Percentiles rank a stretch among this genome's conserved stretches.
Evolutionary conservation across 2,113 vertebrate genomes (phyloP).

Genomic region (Macquaria australasica): DNA sequence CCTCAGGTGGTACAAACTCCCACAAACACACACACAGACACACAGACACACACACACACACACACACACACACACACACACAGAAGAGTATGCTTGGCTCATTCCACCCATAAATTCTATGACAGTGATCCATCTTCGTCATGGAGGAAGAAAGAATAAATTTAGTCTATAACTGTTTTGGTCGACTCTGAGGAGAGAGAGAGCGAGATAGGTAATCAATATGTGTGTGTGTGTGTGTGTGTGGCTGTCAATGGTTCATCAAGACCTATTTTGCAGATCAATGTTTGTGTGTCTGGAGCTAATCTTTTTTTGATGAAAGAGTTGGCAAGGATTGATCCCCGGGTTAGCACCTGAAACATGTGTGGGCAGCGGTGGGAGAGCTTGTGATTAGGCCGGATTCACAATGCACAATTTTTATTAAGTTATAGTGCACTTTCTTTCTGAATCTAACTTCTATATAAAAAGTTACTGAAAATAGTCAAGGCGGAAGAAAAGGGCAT

Average conservation of each 20-base stretch:
- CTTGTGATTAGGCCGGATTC: neutral
- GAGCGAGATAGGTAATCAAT: slow-evolving; percentile 40
- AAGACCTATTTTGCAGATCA: neutral
- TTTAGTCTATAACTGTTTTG: slow-evolving; percentile 15
- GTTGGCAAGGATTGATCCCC: neutral
- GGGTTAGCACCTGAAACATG: neutral
- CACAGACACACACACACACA: slow-evolving; percentile 14
- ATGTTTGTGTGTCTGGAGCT: slow-evolving; percentile 3
- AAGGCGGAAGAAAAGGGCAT: neutral
- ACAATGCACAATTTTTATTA: neutral
- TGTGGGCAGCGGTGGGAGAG: neutral
- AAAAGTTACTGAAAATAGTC: neutral
- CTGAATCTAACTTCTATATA: neutral
- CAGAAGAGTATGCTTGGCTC: slow-evolving; percentile 9
- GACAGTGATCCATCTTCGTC: slow-evolving; percentile 31
- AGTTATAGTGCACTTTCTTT: neutral
- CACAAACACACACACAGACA: slow-evolving; percentile 12
- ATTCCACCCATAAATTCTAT: slow-evolving; percentile 14
- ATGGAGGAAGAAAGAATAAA: slow-evolving; percentile 14
- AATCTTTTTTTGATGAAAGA: slow-evolving; percentile 38
- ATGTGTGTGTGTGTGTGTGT: slow-evolving; percentile 19
- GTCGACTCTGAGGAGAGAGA: slow-evolving; percentile 10
- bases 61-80: slow-evolving; percentile 2
- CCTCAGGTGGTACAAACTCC: slow-evolving; percentile 61
- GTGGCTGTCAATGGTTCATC: neutral